Percentiles rank a stretch among this genome's conserved stretches.
These are phyloP conservation scores for Cephonodes hylas DNA, from an alignment of 2,888 invertebrate species.

Conservation along the genomic window DNA sequence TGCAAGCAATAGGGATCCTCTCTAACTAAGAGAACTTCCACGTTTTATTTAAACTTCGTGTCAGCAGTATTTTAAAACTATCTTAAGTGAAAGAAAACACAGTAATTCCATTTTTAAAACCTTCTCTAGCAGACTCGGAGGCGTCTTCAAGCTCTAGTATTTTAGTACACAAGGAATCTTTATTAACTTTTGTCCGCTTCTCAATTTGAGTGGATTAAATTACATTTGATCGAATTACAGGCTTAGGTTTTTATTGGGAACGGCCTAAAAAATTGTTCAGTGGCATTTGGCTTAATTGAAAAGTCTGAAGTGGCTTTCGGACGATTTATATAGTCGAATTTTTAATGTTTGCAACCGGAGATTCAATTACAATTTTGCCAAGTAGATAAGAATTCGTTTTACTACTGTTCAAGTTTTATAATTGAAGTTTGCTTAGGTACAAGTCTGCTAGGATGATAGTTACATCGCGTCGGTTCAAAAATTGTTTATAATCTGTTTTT, in stretches of 20 bases:
- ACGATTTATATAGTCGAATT: background rate
- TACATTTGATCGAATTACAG: background rate
- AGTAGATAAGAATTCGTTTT: background rate
- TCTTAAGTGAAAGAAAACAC: background rate
- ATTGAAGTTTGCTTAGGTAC: background rate
- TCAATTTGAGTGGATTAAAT: slow-evolving; percentile 4
- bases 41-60: no score
- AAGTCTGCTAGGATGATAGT: no score
- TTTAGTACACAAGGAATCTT: background rate
- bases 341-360: background rate
- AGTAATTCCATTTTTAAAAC: background rate
- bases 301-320: background rate
- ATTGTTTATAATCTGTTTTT: no score
- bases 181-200: slow-evolving; percentile 2
- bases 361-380: background rate
- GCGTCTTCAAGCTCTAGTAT: background rate
- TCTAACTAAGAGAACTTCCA: no score
- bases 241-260: background rate
- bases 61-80: no score
- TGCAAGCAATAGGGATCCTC: no score
- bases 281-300: background rate
- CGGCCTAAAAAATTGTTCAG: background rate
- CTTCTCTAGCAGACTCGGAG: background rate
- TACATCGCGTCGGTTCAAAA: no score
- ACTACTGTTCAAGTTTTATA: background rate